Conservation (phyloP, 2,888 invertebrate species). For the Phrixothrix hirtus region DNA sequence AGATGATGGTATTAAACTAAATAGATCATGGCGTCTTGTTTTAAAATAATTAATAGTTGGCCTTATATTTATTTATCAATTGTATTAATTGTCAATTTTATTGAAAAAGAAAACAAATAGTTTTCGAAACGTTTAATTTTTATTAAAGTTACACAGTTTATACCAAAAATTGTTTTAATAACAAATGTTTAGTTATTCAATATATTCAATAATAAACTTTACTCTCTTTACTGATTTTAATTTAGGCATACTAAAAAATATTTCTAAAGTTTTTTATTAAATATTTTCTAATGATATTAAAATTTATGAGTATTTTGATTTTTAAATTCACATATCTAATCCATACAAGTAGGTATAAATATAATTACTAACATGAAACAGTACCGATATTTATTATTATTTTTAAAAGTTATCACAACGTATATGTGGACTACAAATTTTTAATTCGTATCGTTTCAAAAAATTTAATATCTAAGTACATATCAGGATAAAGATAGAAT, state of each 20-base stretch:
- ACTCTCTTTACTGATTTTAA: not conserved
- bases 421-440: constrained; percentile 38
- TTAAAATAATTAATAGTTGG: too few relatives aligned
- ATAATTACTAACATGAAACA: constrained; percentile 19
- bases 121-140: too few relatives aligned
- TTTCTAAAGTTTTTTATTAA: too few relatives aligned
- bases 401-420: constrained; percentile 37
- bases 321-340: constrained; percentile 17
- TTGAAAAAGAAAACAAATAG: too few relatives aligned
- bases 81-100: too few relatives aligned
- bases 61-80: too few relatives aligned
- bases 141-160: too few relatives aligned
- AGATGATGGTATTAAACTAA: not conserved
- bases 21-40: too few relatives aligned
- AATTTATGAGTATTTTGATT: constrained; percentile 20
- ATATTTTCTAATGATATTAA: not conserved
- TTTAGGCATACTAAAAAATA: too few relatives aligned
- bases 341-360: constrained; percentile 5
- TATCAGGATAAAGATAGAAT: constrained; percentile 6
- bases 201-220: constrained; percentile 5
- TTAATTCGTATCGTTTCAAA: constrained; percentile 43
- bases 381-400: constrained; percentile 21
- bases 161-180: too few relatives aligned
- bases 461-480: constrained; percentile 28
- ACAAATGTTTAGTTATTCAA: not conserved